Percentiles rank a stretch among this genome's conserved stretches.
These are phyloP conservation scores for Drosophila kanekoi DNA, from an alignment of 2,888 invertebrate species.

Conservation along the genomic window DNA sequence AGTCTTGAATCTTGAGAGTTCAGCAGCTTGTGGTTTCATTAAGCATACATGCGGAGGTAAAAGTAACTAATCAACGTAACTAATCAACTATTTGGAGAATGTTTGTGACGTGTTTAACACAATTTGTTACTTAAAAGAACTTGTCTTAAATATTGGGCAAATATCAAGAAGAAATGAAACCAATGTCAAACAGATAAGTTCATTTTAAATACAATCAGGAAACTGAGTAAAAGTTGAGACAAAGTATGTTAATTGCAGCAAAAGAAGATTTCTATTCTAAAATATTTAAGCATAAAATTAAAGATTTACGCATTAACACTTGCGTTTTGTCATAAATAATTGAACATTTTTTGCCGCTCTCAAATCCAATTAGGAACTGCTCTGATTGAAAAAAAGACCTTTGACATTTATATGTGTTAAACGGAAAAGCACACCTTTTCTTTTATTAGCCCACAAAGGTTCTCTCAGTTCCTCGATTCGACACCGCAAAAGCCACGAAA, in stretches of 20 bases:
- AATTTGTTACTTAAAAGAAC: too few relatives aligned
- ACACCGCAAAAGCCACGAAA: constrained; percentile 53
- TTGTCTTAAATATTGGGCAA: too few relatives aligned
- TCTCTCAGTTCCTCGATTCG: not conserved
- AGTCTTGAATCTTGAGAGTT: too few relatives aligned
- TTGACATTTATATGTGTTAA: constrained; percentile 1
- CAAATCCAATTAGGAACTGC: not conserved
- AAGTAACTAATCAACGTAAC: not conserved
- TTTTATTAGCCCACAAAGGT: constrained; percentile 3
- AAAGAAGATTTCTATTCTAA: too few relatives aligned
- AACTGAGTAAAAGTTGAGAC: too few relatives aligned
- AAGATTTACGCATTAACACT: too few relatives aligned
- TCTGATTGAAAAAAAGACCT: not conserved
- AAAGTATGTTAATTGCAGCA: too few relatives aligned
- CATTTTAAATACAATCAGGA: too few relatives aligned
- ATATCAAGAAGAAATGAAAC: too few relatives aligned
- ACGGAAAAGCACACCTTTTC: not conserved
- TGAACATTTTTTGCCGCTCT: not conserved
- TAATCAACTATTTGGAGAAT: not conserved
- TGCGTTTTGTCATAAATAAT: too few relatives aligned
- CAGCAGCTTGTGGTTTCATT: not conserved
- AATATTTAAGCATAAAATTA: too few relatives aligned
- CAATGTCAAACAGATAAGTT: too few relatives aligned
- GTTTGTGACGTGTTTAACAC: not conserved
- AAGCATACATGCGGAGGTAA: not conserved